Evolutionary conservation across 2,113 vertebrate genomes (phyloP).

Genomic region (Clarias macrocephalus): DNA sequence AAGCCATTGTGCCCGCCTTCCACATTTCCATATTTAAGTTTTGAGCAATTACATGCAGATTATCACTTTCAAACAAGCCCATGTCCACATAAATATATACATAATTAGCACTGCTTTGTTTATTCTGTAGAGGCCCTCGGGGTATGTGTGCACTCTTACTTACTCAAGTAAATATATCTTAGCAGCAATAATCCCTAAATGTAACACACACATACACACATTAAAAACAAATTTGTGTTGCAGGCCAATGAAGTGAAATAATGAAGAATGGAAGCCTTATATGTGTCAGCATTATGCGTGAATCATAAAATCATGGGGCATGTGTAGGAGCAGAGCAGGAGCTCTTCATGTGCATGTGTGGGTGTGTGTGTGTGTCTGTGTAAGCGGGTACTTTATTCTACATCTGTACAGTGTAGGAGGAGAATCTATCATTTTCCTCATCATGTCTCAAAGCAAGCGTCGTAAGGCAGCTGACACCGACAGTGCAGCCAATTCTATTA

Average conservation of each 20-base stretch:
- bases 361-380: neutral
- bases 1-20: too few relatives aligned
- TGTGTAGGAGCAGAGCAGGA: neutral
- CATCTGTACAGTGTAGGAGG: slow-evolving; percentile 9
- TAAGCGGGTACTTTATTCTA: neutral
- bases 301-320: neutral
- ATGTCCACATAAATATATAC: slow-evolving; percentile 38
- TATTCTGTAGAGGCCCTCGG: neutral
- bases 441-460: neutral
- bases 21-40: neutral
- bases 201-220: neutral
- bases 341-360: neutral
- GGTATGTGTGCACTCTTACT: neutral
- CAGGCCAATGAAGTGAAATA: slow-evolving; percentile 10
- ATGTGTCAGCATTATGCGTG: neutral
- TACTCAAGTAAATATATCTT: neutral
- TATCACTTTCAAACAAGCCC: slow-evolving; percentile 27
- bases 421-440: neutral
- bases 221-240: neutral
- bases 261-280: neutral
- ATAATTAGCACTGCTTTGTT: slow-evolving; percentile 4
- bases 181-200: neutral
- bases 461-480: neutral
- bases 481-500: too few relatives aligned
- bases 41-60: slow-evolving; percentile 10